These are phyloP conservation scores for Mycalesis mineus DNA, from an alignment of 2,888 invertebrate species.

Conservation along the genomic window DNA sequence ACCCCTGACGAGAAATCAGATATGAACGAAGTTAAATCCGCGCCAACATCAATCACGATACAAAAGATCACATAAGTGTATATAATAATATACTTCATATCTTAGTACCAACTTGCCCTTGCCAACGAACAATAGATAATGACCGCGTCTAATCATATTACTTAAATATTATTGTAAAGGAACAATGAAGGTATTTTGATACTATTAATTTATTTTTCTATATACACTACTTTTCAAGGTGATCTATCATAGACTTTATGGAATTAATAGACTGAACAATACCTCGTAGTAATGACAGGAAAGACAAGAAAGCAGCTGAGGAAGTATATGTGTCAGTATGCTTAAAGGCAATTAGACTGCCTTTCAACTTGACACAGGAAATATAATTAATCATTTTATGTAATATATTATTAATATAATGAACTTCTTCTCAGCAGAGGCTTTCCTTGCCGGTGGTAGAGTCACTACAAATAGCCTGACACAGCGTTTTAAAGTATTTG, in stretches of 20 bases:
- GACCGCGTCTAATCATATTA: not conserved
- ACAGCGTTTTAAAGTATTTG: too few species aligned
- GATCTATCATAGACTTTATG: not conserved
- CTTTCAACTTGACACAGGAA: too few species aligned
- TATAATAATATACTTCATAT: constrained; percentile 13
- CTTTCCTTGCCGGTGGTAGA: too few species aligned
- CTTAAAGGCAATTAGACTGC: too few species aligned
- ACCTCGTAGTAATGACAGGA: too few species aligned
- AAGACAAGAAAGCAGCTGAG: too few species aligned
- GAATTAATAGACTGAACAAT: not conserved
- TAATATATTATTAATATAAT: too few species aligned
- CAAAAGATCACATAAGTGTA: constrained; percentile 9
- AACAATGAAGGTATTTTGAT: not conserved
- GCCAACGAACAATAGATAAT: constrained; percentile 14
- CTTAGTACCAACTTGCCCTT: not conserved
- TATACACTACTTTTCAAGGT: not conserved
- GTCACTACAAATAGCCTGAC: too few species aligned
- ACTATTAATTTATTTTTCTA: not conserved
- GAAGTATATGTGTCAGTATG: too few species aligned
- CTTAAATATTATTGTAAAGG: constrained; percentile 11
- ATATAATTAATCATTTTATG: too few species aligned
- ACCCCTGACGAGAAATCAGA: constrained; percentile 17
- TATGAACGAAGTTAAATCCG: constrained; percentile 15
- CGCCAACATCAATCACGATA: constrained; percentile 10
- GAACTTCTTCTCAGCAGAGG: too few species aligned